Percentiles rank a stretch among this genome's conserved stretches.
phyloP scores from a whole-genome alignment of 2,888 invertebrate genomes.

The Scaeva pyrastri region DNA sequence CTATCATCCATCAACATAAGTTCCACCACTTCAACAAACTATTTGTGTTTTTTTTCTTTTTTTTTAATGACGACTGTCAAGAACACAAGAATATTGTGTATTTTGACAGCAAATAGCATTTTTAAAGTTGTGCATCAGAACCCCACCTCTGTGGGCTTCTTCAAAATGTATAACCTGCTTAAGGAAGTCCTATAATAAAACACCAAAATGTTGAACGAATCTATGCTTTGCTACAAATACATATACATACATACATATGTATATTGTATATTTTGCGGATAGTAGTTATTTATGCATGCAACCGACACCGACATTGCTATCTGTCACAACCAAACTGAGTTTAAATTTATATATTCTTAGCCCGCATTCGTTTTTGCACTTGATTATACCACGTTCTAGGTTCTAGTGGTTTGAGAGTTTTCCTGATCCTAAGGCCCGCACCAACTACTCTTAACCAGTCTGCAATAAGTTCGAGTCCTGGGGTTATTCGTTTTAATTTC shows the following conservation, averaged over 20 bases:
- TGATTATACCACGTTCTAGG: no score
- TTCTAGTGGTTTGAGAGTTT: neutral
- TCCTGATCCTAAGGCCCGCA: no score
- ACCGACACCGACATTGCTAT: slow-evolving; percentile 12
- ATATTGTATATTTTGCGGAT: no score
- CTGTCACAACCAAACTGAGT: slow-evolving; percentile 54
- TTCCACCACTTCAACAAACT: slow-evolving; percentile 1
- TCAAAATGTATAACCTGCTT: neutral
- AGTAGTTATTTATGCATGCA: slow-evolving; percentile 3
- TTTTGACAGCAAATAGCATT: slow-evolving; percentile 31
- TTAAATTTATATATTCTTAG: slow-evolving; percentile 20
- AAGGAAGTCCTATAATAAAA: neutral
- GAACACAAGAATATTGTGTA: slow-evolving; percentile 40
- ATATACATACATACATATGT: neutral
- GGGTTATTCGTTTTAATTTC: no score
- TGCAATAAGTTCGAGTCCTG: no score
- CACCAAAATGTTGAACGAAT: slow-evolving; percentile 12
- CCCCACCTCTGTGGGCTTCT: neutral
- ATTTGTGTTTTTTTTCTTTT: neutral
- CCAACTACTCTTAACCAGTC: no score
- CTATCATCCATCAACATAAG: no score
- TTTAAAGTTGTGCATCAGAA: slow-evolving; percentile 15
- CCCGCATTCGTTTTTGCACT: neutral
- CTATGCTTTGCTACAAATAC: neutral
- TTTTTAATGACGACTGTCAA: slow-evolving; percentile 28